phyloP scores from a whole-genome alignment of 2,113 vertebrate species.

The human region DNA sequence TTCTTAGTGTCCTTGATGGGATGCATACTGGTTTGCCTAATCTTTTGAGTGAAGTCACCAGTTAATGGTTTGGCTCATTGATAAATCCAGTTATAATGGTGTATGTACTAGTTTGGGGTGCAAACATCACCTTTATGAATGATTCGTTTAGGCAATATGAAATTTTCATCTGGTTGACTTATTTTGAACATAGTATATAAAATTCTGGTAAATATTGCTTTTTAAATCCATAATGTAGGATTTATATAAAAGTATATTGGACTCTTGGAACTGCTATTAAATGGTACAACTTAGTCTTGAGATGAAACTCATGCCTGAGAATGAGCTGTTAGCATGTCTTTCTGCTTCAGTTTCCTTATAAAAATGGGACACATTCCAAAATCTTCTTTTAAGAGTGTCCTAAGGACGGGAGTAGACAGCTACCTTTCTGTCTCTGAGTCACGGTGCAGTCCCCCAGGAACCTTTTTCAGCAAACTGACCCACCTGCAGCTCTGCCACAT shows the following conservation, averaged over 20 bases:
- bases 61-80: neutral
- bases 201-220: neutral
- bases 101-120: neutral
- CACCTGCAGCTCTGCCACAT: neutral
- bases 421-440: neutral
- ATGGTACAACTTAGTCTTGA: neutral
- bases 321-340: neutral
- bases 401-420: neutral
- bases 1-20: neutral
- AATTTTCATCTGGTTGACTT: neutral
- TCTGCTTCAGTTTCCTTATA: neutral
- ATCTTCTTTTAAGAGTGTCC: neutral
- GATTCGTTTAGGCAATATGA: neutral
- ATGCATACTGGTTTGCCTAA: neutral
- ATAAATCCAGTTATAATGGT: neutral
- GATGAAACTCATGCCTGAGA: neutral
- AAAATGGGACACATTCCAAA: neutral
- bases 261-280: neutral
- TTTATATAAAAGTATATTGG: neutral
- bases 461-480: neutral
- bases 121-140: neutral
- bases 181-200: neutral
- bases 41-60: constrained; percentile 36
- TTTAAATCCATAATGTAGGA: constrained; percentile 11
- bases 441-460: neutral